A percentile compares a stretch with the other conserved stretches of the same genome.
Evolutionary conservation across 2,113 vertebrate species (phyloP).

Genomic region (Tretioscincus oriximinensis): DNA sequence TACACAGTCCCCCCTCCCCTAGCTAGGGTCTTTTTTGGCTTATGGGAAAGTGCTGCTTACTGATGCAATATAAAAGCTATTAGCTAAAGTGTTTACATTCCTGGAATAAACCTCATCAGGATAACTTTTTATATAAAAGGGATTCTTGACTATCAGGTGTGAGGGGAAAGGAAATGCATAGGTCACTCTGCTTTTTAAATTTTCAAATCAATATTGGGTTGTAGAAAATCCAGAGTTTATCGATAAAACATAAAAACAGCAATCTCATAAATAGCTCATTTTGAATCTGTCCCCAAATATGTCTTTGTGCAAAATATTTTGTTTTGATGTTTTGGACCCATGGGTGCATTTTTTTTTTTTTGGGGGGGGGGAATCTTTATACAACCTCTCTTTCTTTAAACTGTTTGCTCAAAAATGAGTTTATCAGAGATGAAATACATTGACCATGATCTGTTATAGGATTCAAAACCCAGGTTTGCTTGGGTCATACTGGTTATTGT

Average conservation of each 20-base stretch:
- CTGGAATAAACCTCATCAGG: not conserved
- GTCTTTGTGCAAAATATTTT: no score
- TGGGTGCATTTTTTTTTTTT: no score
- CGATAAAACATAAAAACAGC: not conserved
- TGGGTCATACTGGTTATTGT: constrained; percentile 61
- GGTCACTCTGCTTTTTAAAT: not conserved
- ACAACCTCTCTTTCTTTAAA: not conserved
- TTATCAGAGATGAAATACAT: constrained; percentile 21
- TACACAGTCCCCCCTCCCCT: not conserved
- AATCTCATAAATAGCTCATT: not conserved
- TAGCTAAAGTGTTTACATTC: not conserved
- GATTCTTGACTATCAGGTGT: constrained; percentile 8
- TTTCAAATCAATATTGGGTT: fast-evolving
- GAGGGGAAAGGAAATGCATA: not conserved
- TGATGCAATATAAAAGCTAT: not conserved
- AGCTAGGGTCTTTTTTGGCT: not conserved
- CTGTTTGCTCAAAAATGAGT: constrained; percentile 48
- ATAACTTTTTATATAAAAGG: not conserved
- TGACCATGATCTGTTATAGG: constrained; percentile 44
- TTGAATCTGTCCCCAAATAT: not conserved
- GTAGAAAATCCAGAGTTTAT: not conserved
- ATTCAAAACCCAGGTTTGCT: constrained; percentile 58
- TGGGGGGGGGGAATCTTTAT: not conserved
- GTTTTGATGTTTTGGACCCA: no score
- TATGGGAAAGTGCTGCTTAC: constrained; percentile 32